Conservation (phyloP, 2,113 vertebrate species). For the Struthidea cinerea region DNA sequence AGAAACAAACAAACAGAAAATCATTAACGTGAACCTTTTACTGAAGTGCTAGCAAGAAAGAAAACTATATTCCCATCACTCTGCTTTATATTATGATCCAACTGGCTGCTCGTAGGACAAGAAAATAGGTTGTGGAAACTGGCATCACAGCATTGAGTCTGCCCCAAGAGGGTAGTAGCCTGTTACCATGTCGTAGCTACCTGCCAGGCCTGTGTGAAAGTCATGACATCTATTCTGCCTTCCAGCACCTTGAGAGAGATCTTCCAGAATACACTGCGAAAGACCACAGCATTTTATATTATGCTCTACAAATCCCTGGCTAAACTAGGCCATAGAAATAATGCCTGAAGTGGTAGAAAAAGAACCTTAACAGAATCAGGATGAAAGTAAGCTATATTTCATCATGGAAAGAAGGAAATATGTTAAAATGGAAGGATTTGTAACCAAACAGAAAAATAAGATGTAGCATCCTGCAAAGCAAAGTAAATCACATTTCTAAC, state of each 20-base stretch:
- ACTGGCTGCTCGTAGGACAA: not conserved
- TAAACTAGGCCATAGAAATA: not conserved
- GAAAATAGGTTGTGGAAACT: not conserved
- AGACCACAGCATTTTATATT: not conserved
- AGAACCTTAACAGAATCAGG: not conserved
- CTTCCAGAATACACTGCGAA: not conserved
- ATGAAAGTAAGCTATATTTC: not conserved
- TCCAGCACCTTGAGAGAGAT: not conserved
- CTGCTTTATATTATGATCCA: not conserved
- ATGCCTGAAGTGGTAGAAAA: not conserved
- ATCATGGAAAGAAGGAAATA: not conserved
- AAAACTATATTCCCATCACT: not conserved
- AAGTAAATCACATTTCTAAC: slow-evolving; percentile 1
- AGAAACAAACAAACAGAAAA: not conserved
- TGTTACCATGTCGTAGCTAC: not conserved
- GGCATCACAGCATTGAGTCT: not conserved
- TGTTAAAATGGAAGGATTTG: not conserved
- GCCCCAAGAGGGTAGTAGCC: not conserved
- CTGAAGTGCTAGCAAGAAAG: not conserved
- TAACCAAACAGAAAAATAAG: not conserved
- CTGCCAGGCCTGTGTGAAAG: not conserved
- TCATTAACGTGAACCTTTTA: not conserved
- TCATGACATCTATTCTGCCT: not conserved
- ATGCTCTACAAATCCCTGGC: not conserved
- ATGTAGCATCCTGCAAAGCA: not conserved